phyloP scores from a whole-genome alignment of 2,797 vertebrate species.

The Gymnopithys bicolor region DNA sequence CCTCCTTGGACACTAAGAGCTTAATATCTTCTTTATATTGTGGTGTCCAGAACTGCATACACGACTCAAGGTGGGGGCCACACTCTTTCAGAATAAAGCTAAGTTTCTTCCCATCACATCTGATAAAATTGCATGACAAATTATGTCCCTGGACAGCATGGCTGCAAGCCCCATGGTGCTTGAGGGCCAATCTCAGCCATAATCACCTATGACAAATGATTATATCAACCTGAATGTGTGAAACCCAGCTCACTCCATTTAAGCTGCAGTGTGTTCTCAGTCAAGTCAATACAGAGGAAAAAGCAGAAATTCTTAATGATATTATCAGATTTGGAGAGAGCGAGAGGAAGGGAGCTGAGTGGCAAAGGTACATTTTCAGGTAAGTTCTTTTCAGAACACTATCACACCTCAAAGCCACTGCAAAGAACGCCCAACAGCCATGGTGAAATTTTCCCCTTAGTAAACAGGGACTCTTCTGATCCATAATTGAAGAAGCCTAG shows the following conservation, averaged over 20 bases:
- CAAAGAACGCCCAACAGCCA: background rate
- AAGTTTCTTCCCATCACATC: background rate
- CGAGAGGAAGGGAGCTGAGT: background rate
- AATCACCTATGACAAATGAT: background rate
- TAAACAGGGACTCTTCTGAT: background rate
- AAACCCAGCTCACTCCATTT: background rate
- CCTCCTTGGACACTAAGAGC: background rate
- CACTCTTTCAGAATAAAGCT: background rate
- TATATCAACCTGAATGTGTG: background rate
- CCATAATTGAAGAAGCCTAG: background rate
- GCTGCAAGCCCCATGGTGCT: background rate
- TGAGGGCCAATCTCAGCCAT: background rate
- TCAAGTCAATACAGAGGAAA: background rate
- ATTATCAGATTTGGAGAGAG: background rate
- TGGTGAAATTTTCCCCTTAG: background rate
- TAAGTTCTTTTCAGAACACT: background rate
- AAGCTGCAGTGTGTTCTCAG: background rate
- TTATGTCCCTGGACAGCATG: accelerated
- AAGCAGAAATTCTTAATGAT: background rate
- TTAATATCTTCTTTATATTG: background rate
- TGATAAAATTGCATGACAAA: background rate
- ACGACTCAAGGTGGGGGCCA: background rate
- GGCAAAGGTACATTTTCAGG: background rate
- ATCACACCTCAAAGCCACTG: background rate
- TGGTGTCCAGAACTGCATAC: background rate